A percentile compares a stretch with the other conserved stretches of the same genome.
Evolutionary conservation across 1,140 invertebrate species (phyloP).

Genomic region (Yoshiicerus persimilis): DNA sequence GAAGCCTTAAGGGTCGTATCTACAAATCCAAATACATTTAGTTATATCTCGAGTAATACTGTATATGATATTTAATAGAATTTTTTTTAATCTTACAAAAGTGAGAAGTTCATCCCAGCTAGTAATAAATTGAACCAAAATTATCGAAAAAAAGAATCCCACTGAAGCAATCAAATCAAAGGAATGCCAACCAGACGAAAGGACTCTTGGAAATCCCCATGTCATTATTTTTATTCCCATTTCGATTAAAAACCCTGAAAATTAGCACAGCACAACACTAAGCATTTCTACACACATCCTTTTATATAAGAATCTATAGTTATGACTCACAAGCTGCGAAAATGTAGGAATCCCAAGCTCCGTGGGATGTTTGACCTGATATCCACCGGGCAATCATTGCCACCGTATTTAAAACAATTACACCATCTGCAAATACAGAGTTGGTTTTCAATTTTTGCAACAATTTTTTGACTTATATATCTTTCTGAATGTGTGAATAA

Average conservation of each 20-base stretch:
- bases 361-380: constrained; percentile 63
- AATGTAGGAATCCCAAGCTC: constrained; percentile 72
- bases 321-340: constrained; percentile 66
- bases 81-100: constrained; percentile 47
- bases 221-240: constrained; percentile 73
- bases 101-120: constrained; percentile 49
- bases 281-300: too few species aligned
- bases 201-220: constrained; percentile 69
- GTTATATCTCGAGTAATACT: neutral
- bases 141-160: constrained; percentile 30
- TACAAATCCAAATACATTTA: neutral
- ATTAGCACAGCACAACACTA: too few species aligned
- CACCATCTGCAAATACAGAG: constrained; percentile 59
- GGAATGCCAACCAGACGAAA: constrained; percentile 82
- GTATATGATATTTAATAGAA: neutral
- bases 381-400: constrained; percentile 63
- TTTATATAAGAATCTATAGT: neutral
- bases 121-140: constrained; percentile 33
- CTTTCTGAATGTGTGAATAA: constrained; percentile 4
- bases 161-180: constrained; percentile 77
- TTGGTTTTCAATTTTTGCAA: neutral
- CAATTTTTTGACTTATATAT: neutral
- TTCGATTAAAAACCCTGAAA: constrained; percentile 74
- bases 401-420: constrained; percentile 69
- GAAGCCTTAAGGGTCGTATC: constrained; percentile 64